Evolutionary conservation across 2,888 invertebrate genomes (phyloP).

Genomic region (Hedya salicella): DNA sequence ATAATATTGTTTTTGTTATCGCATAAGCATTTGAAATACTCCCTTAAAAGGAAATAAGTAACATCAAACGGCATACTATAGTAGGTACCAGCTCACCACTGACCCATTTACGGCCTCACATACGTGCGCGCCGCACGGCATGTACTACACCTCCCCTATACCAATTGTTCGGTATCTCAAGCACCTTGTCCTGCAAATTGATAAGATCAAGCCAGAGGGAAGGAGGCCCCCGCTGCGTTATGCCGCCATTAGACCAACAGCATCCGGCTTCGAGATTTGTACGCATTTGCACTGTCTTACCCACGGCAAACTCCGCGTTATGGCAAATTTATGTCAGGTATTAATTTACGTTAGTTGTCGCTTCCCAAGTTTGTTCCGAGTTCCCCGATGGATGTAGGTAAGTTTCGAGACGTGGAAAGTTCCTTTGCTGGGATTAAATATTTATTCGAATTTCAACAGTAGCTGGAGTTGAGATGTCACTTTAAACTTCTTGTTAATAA

Average conservation of each 20-base stretch:
- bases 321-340: slow-evolving; percentile 85
- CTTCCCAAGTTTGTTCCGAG: slow-evolving; percentile 65
- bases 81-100: slow-evolving; percentile 20
- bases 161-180: slow-evolving; percentile 57
- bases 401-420: slow-evolving; percentile 49
- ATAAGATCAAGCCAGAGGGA: slow-evolving; percentile 62
- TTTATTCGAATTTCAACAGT: slow-evolving; percentile 57
- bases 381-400: slow-evolving; percentile 54
- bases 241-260: slow-evolving; percentile 65
- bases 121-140: slow-evolving; percentile 16
- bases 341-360: slow-evolving; percentile 82
- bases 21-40: neutral
- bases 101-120: slow-evolving; percentile 30
- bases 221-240: slow-evolving; percentile 72
- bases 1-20: neutral
- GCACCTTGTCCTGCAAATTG: slow-evolving; percentile 66
- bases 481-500: slow-evolving; percentile 46
- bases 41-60: neutral
- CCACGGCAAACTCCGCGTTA: slow-evolving; percentile 72
- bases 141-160: slow-evolving; percentile 45
- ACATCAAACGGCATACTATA: neutral
- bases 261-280: slow-evolving; percentile 50
- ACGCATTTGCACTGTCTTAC: slow-evolving; percentile 71
- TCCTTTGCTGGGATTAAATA: slow-evolving; percentile 56
- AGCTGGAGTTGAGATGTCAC: slow-evolving; percentile 58